Percentiles rank a stretch among this genome's conserved stretches.
phyloP scores from a whole-genome alignment of 2,113 vertebrate species.

The Riparia riparia region DNA sequence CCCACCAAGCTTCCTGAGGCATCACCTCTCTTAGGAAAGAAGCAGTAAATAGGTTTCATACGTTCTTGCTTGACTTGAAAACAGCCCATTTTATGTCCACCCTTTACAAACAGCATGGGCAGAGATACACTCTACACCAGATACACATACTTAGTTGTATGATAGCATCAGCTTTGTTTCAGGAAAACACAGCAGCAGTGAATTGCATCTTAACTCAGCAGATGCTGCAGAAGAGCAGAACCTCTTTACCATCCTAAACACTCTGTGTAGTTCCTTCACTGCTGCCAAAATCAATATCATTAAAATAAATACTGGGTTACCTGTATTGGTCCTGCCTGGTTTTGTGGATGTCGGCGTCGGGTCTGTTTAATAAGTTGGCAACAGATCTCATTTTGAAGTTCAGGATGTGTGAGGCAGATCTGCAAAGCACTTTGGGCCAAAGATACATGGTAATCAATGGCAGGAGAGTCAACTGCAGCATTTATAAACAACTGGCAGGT shows the following conservation, averaged over 20 bases:
- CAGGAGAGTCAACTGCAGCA: conserved; percentile 93
- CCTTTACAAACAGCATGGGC: neutral
- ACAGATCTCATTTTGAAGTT: conserved; percentile 97
- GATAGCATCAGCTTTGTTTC: neutral
- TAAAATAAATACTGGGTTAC: conserved; percentile 64
- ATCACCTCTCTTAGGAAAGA: neutral
- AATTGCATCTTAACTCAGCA: neutral
- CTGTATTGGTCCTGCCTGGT: conserved; percentile 90
- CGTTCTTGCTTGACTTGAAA: neutral
- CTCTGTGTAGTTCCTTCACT: neutral
- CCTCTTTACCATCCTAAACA: neutral
- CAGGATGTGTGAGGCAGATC: conserved; percentile 92
- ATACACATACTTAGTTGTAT: neutral
- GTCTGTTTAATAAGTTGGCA: conserved; percentile 98
- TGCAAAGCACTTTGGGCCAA: conserved; percentile 96
- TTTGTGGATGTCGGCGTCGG: conserved; percentile 84
- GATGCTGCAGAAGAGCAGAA: neutral
- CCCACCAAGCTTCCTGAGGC: neutral
- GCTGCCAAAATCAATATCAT: neutral
- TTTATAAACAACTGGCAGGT: conserved; percentile 98
- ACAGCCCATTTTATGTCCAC: neutral
- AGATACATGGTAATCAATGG: conserved; percentile 97
- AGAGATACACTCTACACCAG: neutral
- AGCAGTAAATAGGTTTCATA: neutral
- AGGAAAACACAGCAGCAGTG: neutral